These are phyloP conservation scores for Agriopis leucophaearia DNA, from an alignment of 2,888 invertebrate genomes.

Conservation along the genomic window DNA sequence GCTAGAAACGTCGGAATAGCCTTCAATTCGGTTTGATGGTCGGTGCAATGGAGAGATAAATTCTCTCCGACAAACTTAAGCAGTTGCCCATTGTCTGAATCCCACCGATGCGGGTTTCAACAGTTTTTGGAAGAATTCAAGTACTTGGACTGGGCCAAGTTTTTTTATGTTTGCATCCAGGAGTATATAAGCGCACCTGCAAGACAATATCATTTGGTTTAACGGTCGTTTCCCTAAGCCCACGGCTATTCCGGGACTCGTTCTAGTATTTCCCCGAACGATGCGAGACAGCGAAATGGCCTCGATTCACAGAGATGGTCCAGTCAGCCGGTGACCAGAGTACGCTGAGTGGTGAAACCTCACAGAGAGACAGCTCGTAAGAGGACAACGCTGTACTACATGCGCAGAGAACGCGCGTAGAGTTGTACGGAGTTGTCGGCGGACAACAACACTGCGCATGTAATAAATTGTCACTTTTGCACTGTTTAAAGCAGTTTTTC, in stretches of 20 bases:
- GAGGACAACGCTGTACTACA: no score
- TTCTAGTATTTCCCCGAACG: not conserved
- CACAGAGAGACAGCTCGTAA: not conserved
- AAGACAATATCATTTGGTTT: conserved; percentile 7
- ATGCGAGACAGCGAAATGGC: conserved; percentile 7
- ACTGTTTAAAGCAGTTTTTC: no score
- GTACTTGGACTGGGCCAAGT: not conserved
- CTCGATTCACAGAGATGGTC: conserved; percentile 5
- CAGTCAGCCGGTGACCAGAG: not conserved
- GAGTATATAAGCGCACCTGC: not conserved
- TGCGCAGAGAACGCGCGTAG: no score
- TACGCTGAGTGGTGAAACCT: not conserved
- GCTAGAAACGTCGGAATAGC: conserved; percentile 16
- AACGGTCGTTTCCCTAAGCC: conserved; percentile 6
- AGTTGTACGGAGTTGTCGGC: no score
- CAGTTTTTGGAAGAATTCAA: conserved; percentile 1
- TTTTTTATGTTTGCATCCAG: not conserved
- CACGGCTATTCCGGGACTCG: conserved; percentile 1
- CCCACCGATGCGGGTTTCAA: conserved; percentile 1
- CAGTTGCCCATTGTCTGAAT: conserved; percentile 2
- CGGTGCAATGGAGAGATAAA: conserved; percentile 11
- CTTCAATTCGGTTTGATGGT: conserved; percentile 9
- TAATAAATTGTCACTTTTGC: no score
- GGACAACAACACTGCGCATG: no score
- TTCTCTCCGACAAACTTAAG: conserved; percentile 6